Evolutionary conservation across 2,113 vertebrate genomes (phyloP).

Genomic region (Herpailurus yagouaroundi): DNA sequence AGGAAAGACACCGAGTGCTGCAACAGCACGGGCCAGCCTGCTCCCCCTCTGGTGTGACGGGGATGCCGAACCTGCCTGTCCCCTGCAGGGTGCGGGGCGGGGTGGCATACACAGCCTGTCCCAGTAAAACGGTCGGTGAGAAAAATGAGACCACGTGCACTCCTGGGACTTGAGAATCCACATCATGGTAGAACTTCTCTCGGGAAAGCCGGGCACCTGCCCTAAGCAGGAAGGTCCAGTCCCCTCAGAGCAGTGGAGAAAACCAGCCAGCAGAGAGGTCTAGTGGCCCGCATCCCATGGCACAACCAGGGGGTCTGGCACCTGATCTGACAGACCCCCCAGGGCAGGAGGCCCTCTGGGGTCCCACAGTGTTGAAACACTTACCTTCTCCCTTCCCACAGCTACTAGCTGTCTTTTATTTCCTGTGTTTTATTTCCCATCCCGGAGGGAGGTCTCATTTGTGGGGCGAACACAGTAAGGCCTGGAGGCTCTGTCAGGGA

Average conservation of each 20-base stretch:
- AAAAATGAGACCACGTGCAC: accelerated
- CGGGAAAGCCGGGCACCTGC: too few species aligned
- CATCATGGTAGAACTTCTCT: too few species aligned
- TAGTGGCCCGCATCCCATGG: neutral
- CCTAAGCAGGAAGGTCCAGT: neutral
- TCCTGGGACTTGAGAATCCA: accelerated
- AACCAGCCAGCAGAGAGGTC: neutral
- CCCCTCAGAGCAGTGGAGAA: too few species aligned
- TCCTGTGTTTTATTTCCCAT: neutral
- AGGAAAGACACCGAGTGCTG: too few species aligned
- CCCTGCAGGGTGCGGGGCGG: accelerated
- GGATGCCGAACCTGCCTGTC: accelerated
- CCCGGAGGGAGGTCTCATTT: accelerated
- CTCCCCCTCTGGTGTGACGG: neutral
- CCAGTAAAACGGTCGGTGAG: too few species aligned
- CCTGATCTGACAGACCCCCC: neutral
- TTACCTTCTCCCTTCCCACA: neutral
- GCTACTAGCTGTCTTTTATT: neutral
- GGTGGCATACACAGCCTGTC: accelerated
- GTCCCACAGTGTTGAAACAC: accelerated
- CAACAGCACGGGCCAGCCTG: accelerated
- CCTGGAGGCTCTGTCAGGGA: neutral
- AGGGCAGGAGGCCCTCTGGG: neutral
- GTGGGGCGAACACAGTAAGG: accelerated
- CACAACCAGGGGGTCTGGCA: neutral